Evolutionary conservation across 2,797 vertebrate species (phyloP), one percentile per base, ranked within the genome.

Genomic region (Lindbergichthys nudifrons): DNA sequence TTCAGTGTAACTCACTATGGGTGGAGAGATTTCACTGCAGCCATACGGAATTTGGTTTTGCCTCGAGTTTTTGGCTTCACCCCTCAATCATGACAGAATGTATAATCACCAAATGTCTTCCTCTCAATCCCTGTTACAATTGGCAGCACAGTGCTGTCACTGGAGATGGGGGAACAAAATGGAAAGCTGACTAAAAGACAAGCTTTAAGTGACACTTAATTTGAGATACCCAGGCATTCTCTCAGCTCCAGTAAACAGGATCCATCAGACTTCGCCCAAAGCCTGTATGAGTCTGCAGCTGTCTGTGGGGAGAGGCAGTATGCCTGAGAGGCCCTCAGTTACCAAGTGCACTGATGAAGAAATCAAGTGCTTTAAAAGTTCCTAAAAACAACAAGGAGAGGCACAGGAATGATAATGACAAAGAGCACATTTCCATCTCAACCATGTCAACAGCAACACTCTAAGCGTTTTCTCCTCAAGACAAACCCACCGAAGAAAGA

Each of bases 121-220:
- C 88, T 84, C 91, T 89, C 93, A 91, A 88, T 91, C 89, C 79
- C 58, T 69, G 81, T 89, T 90, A 88, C 94, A 92, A 92, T 82
- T 88, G 89, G 87, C 86, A 86, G 82, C 84, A 83, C 77, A 67
- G 80, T 64, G 88, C 90, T 93, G 93, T 93, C 91, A 91, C 83
- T n/a, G 68, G 85, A 89, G 89, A 91, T 70, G 88, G 70, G 76
- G 79, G 77, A 87, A 87, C 89, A 91, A 87, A 93, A 92, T 89
- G 85, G 87, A 93, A 86, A 88, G 80, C 84, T 83, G 87, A 86
- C 89, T 87, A 88, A 87, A 91, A 92, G 91, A 93, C 91, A 82
- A 84, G 90, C 87, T 90, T 92, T 92, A 93, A 93, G 91, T 94
- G 93, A 93, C 90, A 92, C 87, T 93, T 93, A 91, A 93, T 93